Conservation (phyloP, 53 echinoderm and acorn worm genomes). For the Stichopus horrens region DNA sequence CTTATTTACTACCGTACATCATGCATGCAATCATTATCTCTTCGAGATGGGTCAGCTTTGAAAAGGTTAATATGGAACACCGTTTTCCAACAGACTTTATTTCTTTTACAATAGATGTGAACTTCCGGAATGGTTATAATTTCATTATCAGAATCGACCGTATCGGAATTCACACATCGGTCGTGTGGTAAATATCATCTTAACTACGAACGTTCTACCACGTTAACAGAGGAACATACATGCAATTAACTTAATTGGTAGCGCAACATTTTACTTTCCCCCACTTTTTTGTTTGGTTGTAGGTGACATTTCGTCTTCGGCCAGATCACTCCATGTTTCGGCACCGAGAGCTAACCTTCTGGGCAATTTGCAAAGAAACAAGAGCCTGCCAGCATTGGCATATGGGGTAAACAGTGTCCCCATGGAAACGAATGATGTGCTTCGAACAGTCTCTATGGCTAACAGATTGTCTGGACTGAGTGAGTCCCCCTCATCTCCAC, state of each 20-base stretch:
- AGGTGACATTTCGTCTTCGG: slow-evolving; percentile 1
- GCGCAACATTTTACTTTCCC: neutral
- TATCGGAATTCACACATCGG: too few relatives aligned
- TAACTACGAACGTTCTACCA: too few relatives aligned
- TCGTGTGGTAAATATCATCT: too few relatives aligned
- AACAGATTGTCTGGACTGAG: neutral
- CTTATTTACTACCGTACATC: too few relatives aligned
- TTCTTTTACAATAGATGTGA: too few relatives aligned
- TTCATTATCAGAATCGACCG: neutral
- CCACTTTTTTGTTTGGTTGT: neutral
- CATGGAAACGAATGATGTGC: slow-evolving; percentile 25
- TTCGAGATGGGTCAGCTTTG: too few relatives aligned
- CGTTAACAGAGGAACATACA: neutral
- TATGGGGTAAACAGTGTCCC: slow-evolving; percentile 3
- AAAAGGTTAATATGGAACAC: too few relatives aligned
- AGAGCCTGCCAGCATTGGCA: slow-evolving; percentile 31
- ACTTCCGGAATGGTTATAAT: too few relatives aligned
- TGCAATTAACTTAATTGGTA: neutral
- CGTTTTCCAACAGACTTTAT: too few relatives aligned
- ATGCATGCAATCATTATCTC: too few relatives aligned
- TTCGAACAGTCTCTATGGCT: neutral
- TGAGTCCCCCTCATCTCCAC: neutral
- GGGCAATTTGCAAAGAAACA: slow-evolving; percentile 37
- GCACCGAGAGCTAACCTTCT: neutral
- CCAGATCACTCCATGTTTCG: slow-evolving; percentile 24